These are phyloP conservation scores for Jaculus jaculus DNA, from an alignment of 2,113 vertebrate genomes.

Conservation along the genomic window DNA sequence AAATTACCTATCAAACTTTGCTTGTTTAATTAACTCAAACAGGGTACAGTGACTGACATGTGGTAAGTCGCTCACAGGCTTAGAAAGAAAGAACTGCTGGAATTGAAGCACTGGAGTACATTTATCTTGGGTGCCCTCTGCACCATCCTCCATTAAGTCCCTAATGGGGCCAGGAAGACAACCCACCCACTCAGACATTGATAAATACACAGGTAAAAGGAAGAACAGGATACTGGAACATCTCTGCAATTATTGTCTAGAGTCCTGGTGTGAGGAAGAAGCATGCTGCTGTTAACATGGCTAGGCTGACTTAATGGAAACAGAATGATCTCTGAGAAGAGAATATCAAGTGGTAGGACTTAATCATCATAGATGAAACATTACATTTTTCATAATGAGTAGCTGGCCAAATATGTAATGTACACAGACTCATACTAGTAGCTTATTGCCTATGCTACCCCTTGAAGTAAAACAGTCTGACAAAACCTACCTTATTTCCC, in stretches of 20 bases:
- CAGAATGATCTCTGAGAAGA: not conserved
- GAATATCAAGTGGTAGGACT: not conserved
- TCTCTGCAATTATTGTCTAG: not conserved
- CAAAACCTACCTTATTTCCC: not conserved
- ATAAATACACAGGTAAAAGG: slow-evolving; percentile 6
- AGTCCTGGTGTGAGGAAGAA: not conserved
- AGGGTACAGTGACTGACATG: not conserved
- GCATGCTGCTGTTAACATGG: not conserved
- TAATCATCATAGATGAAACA: not conserved
- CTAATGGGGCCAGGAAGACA: slow-evolving; percentile 39
- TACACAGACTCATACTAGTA: not conserved
- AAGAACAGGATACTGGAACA: not conserved
- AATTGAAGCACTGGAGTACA: not conserved
- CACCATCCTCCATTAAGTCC: slow-evolving; percentile 3
- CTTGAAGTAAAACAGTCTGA: not conserved
- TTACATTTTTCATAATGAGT: not conserved
- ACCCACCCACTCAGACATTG: slow-evolving; percentile 46
- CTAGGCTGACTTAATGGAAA: not conserved
- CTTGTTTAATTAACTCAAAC: slow-evolving; percentile 31
- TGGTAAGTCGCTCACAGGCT: not conserved
- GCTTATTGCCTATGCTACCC: not conserved
- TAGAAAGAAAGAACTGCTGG: slow-evolving; percentile 3
- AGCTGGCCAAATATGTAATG: not conserved
- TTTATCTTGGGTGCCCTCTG: slow-evolving; percentile 53
- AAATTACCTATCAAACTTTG: not conserved